These are phyloP conservation scores for Galemys pyrenaicus DNA, from an alignment of 2,113 vertebrate species.

Conservation along the genomic window DNA sequence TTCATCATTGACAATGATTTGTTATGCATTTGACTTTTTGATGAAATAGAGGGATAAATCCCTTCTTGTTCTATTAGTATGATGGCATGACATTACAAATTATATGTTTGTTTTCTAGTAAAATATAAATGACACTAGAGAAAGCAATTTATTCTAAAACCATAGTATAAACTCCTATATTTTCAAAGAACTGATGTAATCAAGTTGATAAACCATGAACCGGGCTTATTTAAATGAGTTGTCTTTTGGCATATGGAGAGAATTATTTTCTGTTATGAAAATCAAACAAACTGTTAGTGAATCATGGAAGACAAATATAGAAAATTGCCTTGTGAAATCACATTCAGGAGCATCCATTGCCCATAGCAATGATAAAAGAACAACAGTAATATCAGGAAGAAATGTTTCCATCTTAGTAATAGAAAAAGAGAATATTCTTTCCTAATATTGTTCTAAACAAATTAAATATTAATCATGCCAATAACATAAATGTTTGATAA, in stretches of 20 bases:
- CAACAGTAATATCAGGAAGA: slow-evolving; percentile 36
- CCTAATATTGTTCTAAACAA: slow-evolving; percentile 56
- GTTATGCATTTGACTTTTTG: slow-evolving; percentile 70
- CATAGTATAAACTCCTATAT: slow-evolving; percentile 64
- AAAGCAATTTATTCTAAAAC: slow-evolving; percentile 78
- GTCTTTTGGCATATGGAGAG: slow-evolving; percentile 70
- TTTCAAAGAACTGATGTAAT: slow-evolving; percentile 77
- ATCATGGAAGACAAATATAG: slow-evolving; percentile 74
- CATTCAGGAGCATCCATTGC: slow-evolving; percentile 50
- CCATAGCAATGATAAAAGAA: slow-evolving; percentile 54
- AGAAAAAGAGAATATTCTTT: neutral
- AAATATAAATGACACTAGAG: slow-evolving; percentile 71
- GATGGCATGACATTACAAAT: slow-evolving; percentile 71
- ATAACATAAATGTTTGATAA: slow-evolving; percentile 48
- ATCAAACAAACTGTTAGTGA: slow-evolving; percentile 77
- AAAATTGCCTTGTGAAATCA: slow-evolving; percentile 67
- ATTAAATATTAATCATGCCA: slow-evolving; percentile 61
- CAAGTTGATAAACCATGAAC: slow-evolving; percentile 69
- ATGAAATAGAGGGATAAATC: slow-evolving; percentile 64
- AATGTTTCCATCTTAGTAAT: slow-evolving; percentile 26
- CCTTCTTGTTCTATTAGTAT: slow-evolving; percentile 67
- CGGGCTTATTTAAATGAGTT: slow-evolving; percentile 77
- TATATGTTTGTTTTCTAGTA: slow-evolving; percentile 39
- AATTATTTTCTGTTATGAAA: slow-evolving; percentile 80
- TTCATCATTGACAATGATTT: slow-evolving; percentile 67